These are phyloP conservation scores for Labia minor DNA, from an alignment of 2,888 invertebrate species.

Conservation along the genomic window DNA sequence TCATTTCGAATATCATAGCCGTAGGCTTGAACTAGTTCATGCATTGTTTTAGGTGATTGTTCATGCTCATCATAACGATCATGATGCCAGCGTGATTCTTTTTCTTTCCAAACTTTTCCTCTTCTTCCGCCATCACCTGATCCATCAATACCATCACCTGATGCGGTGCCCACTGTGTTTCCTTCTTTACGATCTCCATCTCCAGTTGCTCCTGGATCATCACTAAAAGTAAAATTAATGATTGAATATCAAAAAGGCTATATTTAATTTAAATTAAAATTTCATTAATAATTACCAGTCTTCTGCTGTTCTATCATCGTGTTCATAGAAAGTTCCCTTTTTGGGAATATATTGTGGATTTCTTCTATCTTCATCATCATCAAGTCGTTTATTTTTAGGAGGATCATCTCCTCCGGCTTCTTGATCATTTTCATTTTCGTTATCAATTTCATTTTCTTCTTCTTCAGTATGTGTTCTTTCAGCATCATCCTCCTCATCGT, in stretches of 20 bases:
- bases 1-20: constrained; percentile 92
- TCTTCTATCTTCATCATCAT: constrained; percentile 86
- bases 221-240: background rate
- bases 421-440: background rate
- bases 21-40: constrained; percentile 74
- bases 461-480: constrained; percentile 23
- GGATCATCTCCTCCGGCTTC: constrained; percentile 15
- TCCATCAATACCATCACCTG: constrained; percentile 14
- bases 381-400: constrained; percentile 55
- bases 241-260: background rate
- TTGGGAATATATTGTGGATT: constrained; percentile 97
- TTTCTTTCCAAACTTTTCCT: constrained; percentile 43
- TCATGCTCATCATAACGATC: constrained; percentile 66
- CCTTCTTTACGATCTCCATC: background rate
- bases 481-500: constrained; percentile 29
- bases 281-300: constrained; percentile 42
- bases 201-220: background rate
- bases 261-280: background rate
- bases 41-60: constrained; percentile 74
- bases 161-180: background rate
- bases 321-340: constrained; percentile 91
- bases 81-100: constrained; percentile 64
- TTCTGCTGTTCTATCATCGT: constrained; percentile 73
- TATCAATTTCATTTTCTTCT: background rate
- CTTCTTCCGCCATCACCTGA: background rate